Evolutionary conservation across 1,140 invertebrate genomes (phyloP), one percentile per base, ranked within the genome.

Genomic region (Latrodectus geometricus): DNA sequence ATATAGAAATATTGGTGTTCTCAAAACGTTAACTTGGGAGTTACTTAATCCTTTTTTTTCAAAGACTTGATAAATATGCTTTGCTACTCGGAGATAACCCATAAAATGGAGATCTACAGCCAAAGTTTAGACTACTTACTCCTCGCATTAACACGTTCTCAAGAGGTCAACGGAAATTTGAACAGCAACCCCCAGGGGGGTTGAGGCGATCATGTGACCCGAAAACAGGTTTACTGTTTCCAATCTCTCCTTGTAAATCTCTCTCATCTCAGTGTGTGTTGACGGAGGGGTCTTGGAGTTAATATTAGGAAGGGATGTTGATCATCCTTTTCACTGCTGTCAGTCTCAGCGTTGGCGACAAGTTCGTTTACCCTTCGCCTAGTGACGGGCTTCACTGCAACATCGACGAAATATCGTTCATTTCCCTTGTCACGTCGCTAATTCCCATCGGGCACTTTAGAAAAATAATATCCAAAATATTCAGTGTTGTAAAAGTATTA

Each of bases 121-220:
- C 54, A 61, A 61, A 61, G 54, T 61, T 61, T 61, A 61, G 17
- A 61, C 17, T 61, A 61, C 54, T 61, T 35, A 35, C 54, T 61
- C 9, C 68, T 20, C 68, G 9, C 68, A 69, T 69, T 69, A 69
- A 11, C 79, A 52, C 79, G 35, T 72, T 23, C 20, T 35, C 66
- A 81, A 61, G 21, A 81, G 79, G 79, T 81, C 79, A 81, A 81
- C 52, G 79, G 68, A 72, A 54, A 52, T 54, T 81, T 20, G 21
- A 81, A 70, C 12, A 49, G 66, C 48, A 72, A 17, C 11, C 17
- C 20, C 50, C 48, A 50, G 17, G 49, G 35, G 68, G 79, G 79
- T 72, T 50, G 69, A 70, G 69, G 68, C 70, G 21, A 81, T 72
- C 79, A 72, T 15, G 35, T 81, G 79, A 81, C 49, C 68, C 23